Base-by-base conservation (phyloP, 2,797 vertebrate species). In the Lemur catta region DNA sequence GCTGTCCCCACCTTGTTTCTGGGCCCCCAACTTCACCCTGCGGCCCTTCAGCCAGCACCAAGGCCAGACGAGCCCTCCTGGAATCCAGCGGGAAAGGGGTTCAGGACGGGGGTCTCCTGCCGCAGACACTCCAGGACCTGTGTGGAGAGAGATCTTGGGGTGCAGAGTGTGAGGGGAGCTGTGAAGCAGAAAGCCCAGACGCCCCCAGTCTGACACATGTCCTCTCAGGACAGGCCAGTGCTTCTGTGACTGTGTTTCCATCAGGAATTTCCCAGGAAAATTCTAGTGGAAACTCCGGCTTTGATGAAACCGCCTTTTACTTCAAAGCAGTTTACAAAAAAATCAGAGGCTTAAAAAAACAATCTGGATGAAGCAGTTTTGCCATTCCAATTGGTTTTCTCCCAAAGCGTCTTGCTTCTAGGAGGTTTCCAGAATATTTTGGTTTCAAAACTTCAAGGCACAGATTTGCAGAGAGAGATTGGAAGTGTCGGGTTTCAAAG, bases 151-250 rank as follows among this genome's bases (percentile, higher is more conserved):
- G 48, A 41, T 43, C 28, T 13, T 12, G 10, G 20, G 22, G 80
- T 2, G 3, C 30, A 67, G 84, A 30, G 1, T 48, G 38, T 28
- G 81, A 65, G 10, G 18, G 79, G 15, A 2, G 26, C 2, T 12
- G 0, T 6, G 15, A 13, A 22, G 13, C 24, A 15, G 2, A 46
- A 41, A 12, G 22, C 48, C 35, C 33, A 0, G 20, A 38, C 24
- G 3, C 15, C 3, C 46, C 35, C 8, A 28, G 41, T 20, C 0
- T 0, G 1, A 1, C 5, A 1, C 12, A 6, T 55, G 65, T 52
- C 72, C 65, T 33, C 2, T 4, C 0, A 2, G 43, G 26, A 14
- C 41, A 14, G 24, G 48, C 50, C 0, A 3, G 55, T 28, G 0
- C 41, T 59, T 63, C 57, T 4, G 24, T 2, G 41, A 35, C 24